Evolutionary conservation across 1,140 invertebrate species (phyloP), one percentile per base, ranked within the genome.

Genomic region (Trachymyrmex septentrionalis): DNA sequence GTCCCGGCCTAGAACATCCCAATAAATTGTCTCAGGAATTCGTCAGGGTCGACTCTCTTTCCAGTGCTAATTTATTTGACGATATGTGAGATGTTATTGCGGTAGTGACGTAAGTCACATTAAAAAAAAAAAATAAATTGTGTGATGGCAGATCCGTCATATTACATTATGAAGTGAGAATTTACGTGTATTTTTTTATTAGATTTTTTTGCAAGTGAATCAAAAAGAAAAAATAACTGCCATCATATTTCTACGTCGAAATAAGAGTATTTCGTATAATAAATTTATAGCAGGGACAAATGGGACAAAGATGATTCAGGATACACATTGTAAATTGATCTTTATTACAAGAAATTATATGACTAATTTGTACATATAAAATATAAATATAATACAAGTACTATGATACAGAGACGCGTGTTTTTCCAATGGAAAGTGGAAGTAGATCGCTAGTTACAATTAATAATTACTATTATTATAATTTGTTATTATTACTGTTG

Each of bases 341-440:
- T 95, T 95, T 95, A 95, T 95, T 95, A 95, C 94, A 95, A 95
- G 93, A 94, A 93, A 94, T 95, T 95, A 95, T 92, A 91, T 95
- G 85, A 88, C 95, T 95, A 95, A 93, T 95, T 95, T 95, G 95
- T 95, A 95, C 94, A 95, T 95, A 95, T 93, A 95, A 95, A 95
- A 95, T 95, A 95, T 95, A 95, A 94, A 95, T 95, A 95, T 95
- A 88, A 90, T 95, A 95, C 95, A 95, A 94, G 91, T 93, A 92
- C 92, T 95, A 94, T 95, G 86, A 91, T 95, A 95, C 94, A 95
- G 91, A 93, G 92, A 93, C 93, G 91, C 88, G 85, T 90, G 90
- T 73, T 87, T 44, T 57, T 88, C 87, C 88, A 87, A 71, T 88
- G 88, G 87, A 69, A 85, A 82, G 87, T 89, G 88, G 80, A 90